Evolutionary conservation across 2,888 invertebrate species (phyloP).

Genomic region (Furcula furcula): DNA sequence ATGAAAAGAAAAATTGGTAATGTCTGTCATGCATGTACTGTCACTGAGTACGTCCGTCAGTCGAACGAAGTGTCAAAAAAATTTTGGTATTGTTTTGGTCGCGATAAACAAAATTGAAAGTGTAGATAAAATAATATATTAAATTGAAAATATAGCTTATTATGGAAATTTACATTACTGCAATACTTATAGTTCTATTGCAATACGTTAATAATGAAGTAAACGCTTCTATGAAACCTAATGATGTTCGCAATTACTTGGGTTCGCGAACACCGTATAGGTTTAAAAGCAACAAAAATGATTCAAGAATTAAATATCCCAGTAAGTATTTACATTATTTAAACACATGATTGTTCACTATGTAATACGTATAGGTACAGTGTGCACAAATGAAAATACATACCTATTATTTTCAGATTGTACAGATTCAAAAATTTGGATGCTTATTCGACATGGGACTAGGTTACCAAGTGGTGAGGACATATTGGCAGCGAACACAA

Average conservation of each 20-base stretch:
- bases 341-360: neutral
- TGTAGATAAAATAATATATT: neutral
- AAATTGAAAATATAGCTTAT: neutral
- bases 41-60: no score
- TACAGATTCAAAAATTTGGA: slow-evolving; percentile 86
- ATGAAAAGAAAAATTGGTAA: no score
- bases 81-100: no score
- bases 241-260: slow-evolving; percentile 69
- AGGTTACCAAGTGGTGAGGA: slow-evolving; percentile 84
- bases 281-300: slow-evolving; percentile 84
- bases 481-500: slow-evolving; percentile 75
- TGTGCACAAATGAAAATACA: neutral
- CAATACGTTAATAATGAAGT: slow-evolving; percentile 9
- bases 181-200: slow-evolving; percentile 11
- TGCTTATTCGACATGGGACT: slow-evolving; percentile 89
- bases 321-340: slow-evolving; percentile 62
- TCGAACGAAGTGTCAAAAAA: no score
- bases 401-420: slow-evolving; percentile 76
- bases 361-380: neutral
- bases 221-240: slow-evolving; percentile 19
- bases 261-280: slow-evolving; percentile 89
- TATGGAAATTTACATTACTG: slow-evolving; percentile 17
- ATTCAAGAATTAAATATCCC: slow-evolving; percentile 79
- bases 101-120: no score
- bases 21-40: no score